Conservation (phyloP, 1,140 invertebrate species). For the Proales similis region DNA sequence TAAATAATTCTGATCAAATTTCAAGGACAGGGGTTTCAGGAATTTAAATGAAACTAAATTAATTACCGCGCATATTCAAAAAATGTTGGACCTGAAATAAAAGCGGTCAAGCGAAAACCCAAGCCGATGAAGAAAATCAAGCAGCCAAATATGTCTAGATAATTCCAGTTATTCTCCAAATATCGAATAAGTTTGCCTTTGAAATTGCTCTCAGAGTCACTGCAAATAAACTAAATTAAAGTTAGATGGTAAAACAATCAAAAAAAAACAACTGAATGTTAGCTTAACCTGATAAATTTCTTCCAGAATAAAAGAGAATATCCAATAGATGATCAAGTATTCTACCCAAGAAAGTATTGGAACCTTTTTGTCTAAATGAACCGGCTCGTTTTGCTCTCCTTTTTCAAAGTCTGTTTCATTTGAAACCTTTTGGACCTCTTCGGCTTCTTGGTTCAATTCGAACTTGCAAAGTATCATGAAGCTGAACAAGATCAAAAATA, state of each 20-base stretch:
- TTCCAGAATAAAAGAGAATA: slow-evolving; percentile 38
- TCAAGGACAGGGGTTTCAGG: background rate
- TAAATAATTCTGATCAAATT: slow-evolving; percentile 11
- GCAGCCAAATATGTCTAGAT: slow-evolving; percentile 27
- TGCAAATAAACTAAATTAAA: background rate
- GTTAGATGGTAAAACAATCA: background rate
- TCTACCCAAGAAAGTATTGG: background rate
- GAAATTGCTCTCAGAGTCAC: slow-evolving; percentile 5
- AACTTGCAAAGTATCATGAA: background rate
- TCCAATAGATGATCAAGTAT: slow-evolving; percentile 36
- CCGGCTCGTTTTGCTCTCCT: no score
- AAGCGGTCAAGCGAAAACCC: slow-evolving; percentile 1
- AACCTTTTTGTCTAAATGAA: no score
- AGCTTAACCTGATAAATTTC: slow-evolving; percentile 39
- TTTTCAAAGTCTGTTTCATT: no score
- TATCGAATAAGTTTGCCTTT: slow-evolving; percentile 8
- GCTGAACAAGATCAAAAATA: background rate
- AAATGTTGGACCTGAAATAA: slow-evolving; percentile 1
- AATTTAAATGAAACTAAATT: background rate
- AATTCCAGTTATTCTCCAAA: slow-evolving; percentile 34
- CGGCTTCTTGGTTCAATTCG: background rate
- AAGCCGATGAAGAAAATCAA: slow-evolving; percentile 19
- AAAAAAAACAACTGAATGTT: background rate
- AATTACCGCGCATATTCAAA: background rate
- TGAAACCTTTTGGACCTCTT: no score